phyloP scores from a whole-genome alignment of 1,140 invertebrate species.

The Scylla paramamosain region DNA sequence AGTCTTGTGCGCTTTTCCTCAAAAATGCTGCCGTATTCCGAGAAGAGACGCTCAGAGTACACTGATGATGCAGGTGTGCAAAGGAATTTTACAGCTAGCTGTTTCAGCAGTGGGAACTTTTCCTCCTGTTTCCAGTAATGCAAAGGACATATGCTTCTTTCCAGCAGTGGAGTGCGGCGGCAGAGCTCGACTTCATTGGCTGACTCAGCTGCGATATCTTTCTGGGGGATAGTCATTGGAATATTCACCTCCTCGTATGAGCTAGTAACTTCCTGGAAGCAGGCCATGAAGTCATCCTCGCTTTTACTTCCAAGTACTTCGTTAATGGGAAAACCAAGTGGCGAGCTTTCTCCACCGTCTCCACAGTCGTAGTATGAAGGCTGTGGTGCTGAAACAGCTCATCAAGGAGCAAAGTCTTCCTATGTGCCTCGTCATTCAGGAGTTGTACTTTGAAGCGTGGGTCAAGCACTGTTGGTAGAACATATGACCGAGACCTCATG shows the following conservation, averaged over 20 bases:
- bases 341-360: neutral
- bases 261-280: neutral
- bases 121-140: neutral
- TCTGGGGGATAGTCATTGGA: neutral
- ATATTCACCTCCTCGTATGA: neutral
- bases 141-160: neutral
- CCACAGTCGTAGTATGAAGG: neutral
- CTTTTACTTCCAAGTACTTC: neutral
- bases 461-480: neutral
- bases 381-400: neutral
- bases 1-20: neutral
- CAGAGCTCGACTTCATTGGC: neutral
- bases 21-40: neutral
- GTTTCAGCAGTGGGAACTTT: neutral
- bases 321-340: neutral
- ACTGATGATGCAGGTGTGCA: neutral
- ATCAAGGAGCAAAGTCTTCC: neutral
- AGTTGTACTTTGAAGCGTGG: neutral
- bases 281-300: slow-evolving; percentile 2
- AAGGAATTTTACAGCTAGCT: neutral
- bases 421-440: neutral
- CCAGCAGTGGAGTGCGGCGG: neutral
- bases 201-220: neutral
- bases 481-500: neutral
- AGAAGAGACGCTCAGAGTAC: neutral